phyloP scores from a whole-genome alignment of 2,113 vertebrate species.

The Natator depressus region DNA sequence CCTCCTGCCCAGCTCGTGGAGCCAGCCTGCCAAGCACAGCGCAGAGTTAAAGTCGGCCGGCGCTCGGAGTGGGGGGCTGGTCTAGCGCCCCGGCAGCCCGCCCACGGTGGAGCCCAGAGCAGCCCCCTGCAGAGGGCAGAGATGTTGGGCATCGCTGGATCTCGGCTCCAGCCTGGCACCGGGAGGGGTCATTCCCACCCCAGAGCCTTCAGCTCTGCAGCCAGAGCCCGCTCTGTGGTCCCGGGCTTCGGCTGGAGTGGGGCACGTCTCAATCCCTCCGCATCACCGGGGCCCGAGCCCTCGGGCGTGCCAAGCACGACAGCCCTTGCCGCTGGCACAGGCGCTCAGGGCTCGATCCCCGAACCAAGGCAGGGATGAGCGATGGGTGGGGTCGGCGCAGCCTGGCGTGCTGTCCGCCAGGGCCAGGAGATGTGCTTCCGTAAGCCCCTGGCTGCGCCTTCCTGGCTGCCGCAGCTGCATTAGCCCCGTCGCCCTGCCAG shows the following conservation, averaged over 20 bases:
- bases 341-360: not conserved
- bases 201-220: not conserved
- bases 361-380: not conserved
- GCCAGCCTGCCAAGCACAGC: slow-evolving; percentile 84
- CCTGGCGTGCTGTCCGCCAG: too few relatives aligned
- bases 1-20: slow-evolving; percentile 94
- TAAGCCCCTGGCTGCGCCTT: too few relatives aligned
- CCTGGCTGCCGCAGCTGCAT: too few relatives aligned
- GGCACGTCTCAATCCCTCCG: not conserved
- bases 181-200: not conserved
- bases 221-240: not conserved
- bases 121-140: not conserved
- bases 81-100: not conserved
- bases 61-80: not conserved
- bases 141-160: not conserved
- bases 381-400: too few relatives aligned
- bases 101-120: not conserved
- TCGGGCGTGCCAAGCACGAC: too few relatives aligned
- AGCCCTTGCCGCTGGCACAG: not conserved
- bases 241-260: not conserved
- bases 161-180: too few relatives aligned
- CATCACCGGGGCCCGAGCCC: too few relatives aligned
- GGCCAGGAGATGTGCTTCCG: too few relatives aligned
- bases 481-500: too few relatives aligned
- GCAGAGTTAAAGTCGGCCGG: slow-evolving; percentile 12